Percentiles rank a stretch among this genome's conserved stretches.
Conservation (phyloP, 1,140 invertebrate genomes). For the Orussus abietinus region DNA sequence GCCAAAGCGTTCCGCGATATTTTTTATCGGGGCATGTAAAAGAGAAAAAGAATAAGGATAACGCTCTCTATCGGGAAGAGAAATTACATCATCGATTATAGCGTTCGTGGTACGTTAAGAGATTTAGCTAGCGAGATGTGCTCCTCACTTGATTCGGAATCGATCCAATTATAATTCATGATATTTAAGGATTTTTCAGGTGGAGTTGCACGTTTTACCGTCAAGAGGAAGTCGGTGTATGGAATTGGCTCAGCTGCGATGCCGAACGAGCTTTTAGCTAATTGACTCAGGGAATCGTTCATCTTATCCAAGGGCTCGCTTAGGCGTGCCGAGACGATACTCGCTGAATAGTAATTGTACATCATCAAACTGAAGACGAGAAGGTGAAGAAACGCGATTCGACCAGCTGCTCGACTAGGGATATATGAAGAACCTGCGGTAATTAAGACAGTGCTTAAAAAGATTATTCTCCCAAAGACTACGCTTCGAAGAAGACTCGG, state of each 20-base stretch:
- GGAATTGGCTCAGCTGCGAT: constrained; percentile 36
- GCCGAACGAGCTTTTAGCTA: constrained; percentile 31
- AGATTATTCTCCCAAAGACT: not conserved
- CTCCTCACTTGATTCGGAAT: no score
- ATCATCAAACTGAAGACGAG: constrained; percentile 36
- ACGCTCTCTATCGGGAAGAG: no score
- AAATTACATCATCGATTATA: no score
- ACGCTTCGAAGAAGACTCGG: not conserved
- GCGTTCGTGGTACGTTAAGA: no score
- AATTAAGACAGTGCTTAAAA: not conserved
- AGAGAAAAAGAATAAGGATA: not conserved
- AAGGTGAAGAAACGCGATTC: constrained; percentile 30
- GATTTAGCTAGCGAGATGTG: no score
- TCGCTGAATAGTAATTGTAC: constrained; percentile 41
- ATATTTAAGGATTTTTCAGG: no score
- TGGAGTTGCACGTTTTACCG: no score
- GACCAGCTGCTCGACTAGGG: constrained; percentile 21
- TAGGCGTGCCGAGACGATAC: constrained; percentile 41
- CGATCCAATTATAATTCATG: no score
- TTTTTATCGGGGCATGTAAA: not conserved
- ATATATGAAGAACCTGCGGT: constrained; percentile 23
- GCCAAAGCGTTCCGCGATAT: no score
- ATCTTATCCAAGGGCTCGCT: constrained; percentile 39
- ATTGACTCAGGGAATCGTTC: constrained; percentile 38
- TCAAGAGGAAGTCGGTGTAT: constrained; percentile 36